Evolutionary conservation across 2,797 vertebrate species (phyloP), one percentile per base, ranked within the genome.

Genomic region (Ctenochaetus hawaiiensis): DNA sequence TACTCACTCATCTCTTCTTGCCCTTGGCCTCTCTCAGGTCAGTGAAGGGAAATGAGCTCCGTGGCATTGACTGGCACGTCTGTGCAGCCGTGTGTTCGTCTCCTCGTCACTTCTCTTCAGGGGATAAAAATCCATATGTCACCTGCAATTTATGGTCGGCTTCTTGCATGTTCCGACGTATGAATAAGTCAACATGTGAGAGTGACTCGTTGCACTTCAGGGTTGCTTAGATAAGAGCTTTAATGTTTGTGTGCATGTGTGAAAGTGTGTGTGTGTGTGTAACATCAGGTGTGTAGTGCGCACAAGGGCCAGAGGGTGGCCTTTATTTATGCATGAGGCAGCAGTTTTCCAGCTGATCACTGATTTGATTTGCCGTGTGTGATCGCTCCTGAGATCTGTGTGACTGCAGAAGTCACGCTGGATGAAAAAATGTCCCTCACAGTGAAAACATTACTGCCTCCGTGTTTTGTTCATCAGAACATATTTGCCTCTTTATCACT

Each of bases 291-390:
- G 80, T 80, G 69, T 70, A 34, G 37, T 68, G 51, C 14, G 52
- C 69, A 71, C 34, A 53, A n/a, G 59, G 67, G 75, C 59, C 71
- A 77, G 26, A 26, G 63, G 85, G 67, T 64, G 81, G 78, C 20
- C 72, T 82, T 93, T 83, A 92, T 61, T 91, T 88, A 89, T 93
- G 86, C 83, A 92, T 86, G 86, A 90, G 72, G 62, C 71, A 23
- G 82, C 59, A 6, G 66, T 77, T 85, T 81, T 80, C 75, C 90
- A 84, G 88, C 72, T 87, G 82, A 90, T 91, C 76, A 54, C 83
- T 85, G 87, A 84, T 83, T 75, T 86, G 52, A 89, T 91, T 87
- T 87, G 67, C 68, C 65, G 63, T 63, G 80, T 78, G 69, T 73
- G 78, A 78, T 74, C 34, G 2, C 61, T 57, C 49, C 53, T 17